phyloP scores from a whole-genome alignment of 2,113 vertebrate species.

The Leptocoma aspasia region DNA sequence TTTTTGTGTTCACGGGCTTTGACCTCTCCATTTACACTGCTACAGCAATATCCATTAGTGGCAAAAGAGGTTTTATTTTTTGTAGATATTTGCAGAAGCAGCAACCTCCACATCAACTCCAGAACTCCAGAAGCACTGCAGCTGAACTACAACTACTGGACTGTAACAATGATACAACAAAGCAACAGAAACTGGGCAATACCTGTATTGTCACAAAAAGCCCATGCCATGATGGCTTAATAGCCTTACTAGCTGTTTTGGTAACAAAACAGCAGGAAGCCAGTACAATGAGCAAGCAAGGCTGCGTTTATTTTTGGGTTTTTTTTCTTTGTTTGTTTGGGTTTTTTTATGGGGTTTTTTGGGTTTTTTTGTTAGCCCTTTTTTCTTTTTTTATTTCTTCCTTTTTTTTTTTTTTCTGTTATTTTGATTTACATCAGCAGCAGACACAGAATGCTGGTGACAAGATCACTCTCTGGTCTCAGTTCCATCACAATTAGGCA shows the following conservation, averaged over 20 bases:
- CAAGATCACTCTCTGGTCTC: neutral
- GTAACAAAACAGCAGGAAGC: neutral
- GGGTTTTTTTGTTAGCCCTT: neutral
- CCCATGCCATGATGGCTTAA: neutral
- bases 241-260: constrained; percentile 18
- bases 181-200: neutral
- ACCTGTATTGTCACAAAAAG: neutral
- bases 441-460: neutral
- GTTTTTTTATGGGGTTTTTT: neutral
- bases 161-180: neutral
- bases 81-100: neutral
- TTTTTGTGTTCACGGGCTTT: neutral
- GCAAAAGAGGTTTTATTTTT: neutral
- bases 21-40: neutral
- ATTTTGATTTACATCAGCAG: neutral
- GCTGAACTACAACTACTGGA: neutral
- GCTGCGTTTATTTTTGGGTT: neutral
- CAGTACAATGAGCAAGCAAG: neutral
- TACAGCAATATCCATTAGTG: neutral
- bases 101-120: neutral
- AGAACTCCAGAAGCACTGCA: neutral
- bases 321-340: neutral
- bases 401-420: neutral
- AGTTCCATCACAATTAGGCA: fast-evolving
- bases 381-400: no score